phyloP scores from a whole-genome alignment of 2,888 invertebrate species.

The Acanthococcus lagerstroemiae region DNA sequence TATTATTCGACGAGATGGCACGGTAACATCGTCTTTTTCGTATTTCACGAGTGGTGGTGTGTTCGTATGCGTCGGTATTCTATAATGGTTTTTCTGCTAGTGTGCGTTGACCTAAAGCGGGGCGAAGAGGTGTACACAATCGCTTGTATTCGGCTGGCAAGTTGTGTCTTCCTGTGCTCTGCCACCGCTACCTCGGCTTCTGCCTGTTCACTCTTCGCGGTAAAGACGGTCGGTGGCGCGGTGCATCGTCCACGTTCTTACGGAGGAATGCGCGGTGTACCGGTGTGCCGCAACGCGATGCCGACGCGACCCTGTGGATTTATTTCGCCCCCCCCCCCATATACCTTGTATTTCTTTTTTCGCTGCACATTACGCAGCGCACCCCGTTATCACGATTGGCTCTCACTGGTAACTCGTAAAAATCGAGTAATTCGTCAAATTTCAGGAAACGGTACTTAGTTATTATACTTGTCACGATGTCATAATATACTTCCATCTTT shows the following conservation, averaged over 20 bases:
- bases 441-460: too few species aligned
- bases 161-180: constrained; percentile 28
- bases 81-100: constrained; percentile 10
- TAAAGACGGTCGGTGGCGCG: not conserved
- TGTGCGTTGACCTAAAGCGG: constrained; percentile 27
- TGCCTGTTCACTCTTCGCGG: too few species aligned
- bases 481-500: too few species aligned
- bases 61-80: constrained; percentile 15
- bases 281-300: not conserved
- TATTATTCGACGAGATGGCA: constrained; percentile 21
- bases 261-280: constrained; percentile 17
- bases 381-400: not conserved
- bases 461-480: too few species aligned
- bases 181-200: too few species aligned
- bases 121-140: constrained; percentile 14
- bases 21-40: constrained; percentile 26
- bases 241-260: not conserved
- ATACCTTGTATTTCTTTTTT: too few species aligned
- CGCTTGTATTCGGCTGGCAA: constrained; percentile 14
- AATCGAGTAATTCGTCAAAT: not conserved
- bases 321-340: not conserved
- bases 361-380: too few species aligned
- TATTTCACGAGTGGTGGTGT: constrained; percentile 9
- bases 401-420: not conserved
- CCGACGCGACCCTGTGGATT: not conserved